Base-by-base conservation (phyloP, 2,888 invertebrate species). In the Drosophila affinis region DNA sequence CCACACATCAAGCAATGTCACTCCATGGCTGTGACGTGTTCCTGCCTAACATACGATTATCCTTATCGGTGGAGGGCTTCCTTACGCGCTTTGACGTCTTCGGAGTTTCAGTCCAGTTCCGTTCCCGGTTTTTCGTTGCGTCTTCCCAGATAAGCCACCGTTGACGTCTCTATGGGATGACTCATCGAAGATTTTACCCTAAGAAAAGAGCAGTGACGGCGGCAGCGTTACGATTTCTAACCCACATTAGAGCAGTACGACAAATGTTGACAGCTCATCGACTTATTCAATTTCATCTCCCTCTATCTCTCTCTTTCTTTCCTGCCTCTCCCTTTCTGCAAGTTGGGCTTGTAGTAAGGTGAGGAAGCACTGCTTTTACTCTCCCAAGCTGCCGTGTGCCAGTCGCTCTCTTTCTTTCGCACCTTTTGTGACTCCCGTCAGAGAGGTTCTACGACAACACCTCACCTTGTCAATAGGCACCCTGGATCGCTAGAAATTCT, bases 11-110 rank as follows among this genome's bases (percentile, higher is more conserved):
- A 0, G 39, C 39, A 14, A n/a, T 7, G 39, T n/a, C 44, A 55
- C 60, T 56, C 59, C 77, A 75, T 60, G 77, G 57, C 69, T 63
- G 88, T 83, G 83, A 87, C 83, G 83, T 82, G 88, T 82, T 75
- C 73, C 17, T 29, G n/a, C 45, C 24, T 27, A 12, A 46, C 55
- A 76, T 51, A 24, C 24, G 24, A 24, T 4, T 24, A 71, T 88
- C 86, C 88, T 80, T 83, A 83, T 83, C 88, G 9, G 9, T 44
- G 39, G 39, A 47, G 21, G 47, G 29, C 64, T 57, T 48, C 45
- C 45, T 63, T 47, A 21, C 18, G 39, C n/a, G 6, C 57, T 52
- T 55, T 82, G 81, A 86, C 86, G 86, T 72, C 71, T 77, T 54
- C 34, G 24, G 56, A 32, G 53, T 47, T 45, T 53, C 3, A 21